phyloP scores from a whole-genome alignment of 2,113 vertebrate genomes.

The Hippolais icterina region DNA sequence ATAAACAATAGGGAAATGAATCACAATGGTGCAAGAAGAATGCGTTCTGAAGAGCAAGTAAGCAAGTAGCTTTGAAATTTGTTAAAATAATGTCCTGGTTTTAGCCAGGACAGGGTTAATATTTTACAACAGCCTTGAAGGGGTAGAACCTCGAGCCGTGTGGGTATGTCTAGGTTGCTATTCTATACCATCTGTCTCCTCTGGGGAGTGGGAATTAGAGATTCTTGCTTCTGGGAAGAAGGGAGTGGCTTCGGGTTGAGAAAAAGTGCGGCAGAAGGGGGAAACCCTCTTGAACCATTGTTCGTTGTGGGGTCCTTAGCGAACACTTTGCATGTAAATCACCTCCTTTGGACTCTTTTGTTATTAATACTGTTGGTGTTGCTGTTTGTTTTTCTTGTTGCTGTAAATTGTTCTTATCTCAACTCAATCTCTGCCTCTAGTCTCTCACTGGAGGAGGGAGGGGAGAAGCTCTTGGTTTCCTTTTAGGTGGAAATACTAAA shows the following conservation, averaged over 20 bases:
- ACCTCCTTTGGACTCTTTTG: neutral
- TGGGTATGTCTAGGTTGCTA: neutral
- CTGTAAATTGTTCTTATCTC: neutral
- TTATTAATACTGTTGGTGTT: neutral
- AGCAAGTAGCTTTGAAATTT: neutral
- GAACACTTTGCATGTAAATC: neutral
- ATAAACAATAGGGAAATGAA: neutral
- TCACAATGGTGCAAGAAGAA: neutral
- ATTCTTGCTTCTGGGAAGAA: neutral
- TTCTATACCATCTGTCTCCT: neutral
- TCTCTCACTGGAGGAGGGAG: neutral
- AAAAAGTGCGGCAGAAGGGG: neutral
- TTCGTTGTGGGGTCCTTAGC: neutral
- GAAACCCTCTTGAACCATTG: neutral
- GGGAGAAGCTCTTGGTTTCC: fast-evolving
- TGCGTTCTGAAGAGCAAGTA: neutral
- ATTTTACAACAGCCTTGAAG: neutral
- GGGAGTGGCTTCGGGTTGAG: neutral
- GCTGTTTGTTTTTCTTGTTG: neutral
- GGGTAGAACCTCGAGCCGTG: neutral
- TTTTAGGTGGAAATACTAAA: neutral
- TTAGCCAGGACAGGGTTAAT: neutral
- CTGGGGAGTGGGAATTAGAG: neutral
- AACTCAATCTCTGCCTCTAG: neutral
- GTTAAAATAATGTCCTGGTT: neutral